Evolutionary conservation across 1,140 invertebrate species (phyloP), one percentile per base, ranked within the genome.

Genomic region (Philopotamus ludificatus): DNA sequence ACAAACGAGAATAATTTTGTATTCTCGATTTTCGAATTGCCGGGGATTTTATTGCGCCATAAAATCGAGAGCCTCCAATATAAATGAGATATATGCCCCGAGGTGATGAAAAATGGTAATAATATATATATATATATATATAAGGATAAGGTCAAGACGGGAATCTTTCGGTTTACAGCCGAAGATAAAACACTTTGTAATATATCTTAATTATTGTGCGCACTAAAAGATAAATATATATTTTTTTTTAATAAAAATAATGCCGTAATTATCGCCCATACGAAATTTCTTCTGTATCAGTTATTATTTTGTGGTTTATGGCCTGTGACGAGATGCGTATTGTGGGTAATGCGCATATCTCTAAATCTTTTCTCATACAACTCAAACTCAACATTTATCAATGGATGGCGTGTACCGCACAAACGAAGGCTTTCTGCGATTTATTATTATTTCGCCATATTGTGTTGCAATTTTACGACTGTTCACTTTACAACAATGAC

Each of bases 181-280:
- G 12, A 34, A 12, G 12, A 34, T 34, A 7, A 12, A 12, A 12
- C 28, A 34, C 12, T 34, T 34, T 34, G 12, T 34, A 7, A 12
- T 34, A 7, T 34, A 7, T 34, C 12, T 34, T 34, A 7, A 7
- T 34, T 34, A n/a, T n/a, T 34, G 28, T 34, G 28, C 4, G 28
- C 47, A 63, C n/a, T n/a, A n/a, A n/a, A n/a, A n/a, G n/a, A n/a
- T n/a, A n/a, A 70, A 66, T 70, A 63, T 66, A 70, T 70, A 66
- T 70, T 61, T 66, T 63, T 47, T 63, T 66, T 66, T 66, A 59
- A 70, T 66, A 54, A 66, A 70, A 70, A 70, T 66, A 66, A 63
- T 65, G 60, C 63, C 66, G 65, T 70, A 63, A 66, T 67, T 67
- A 63, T 67, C 62, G 54, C 54, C 60, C n/a, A n/a, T n/a, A n/a